Evolutionary conservation across 1,140 invertebrate genomes (phyloP).

Genomic region (Tetragnatha versicolor): DNA sequence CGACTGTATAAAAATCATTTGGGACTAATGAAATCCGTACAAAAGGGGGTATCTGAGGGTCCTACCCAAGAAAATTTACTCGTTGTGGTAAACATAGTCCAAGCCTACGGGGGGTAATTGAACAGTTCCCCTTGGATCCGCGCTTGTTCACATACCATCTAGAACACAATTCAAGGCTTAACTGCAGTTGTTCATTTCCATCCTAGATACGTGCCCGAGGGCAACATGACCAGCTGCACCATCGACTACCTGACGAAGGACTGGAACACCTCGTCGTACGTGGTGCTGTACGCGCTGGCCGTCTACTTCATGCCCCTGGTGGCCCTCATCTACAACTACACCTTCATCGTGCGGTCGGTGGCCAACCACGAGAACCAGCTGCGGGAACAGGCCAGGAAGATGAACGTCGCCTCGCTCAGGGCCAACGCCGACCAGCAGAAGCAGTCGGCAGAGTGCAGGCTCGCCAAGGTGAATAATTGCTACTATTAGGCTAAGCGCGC

Average conservation of each 20-base stretch:
- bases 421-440: slow-evolving; percentile 72
- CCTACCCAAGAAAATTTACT: too few species aligned
- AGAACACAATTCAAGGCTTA: too few species aligned
- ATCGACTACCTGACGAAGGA: slow-evolving; percentile 80
- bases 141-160: too few species aligned
- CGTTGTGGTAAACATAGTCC: too few species aligned
- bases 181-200: too few species aligned
- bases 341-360: slow-evolving; percentile 80
- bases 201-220: slow-evolving; percentile 83
- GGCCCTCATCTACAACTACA: slow-evolving; percentile 79
- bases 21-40: too few species aligned
- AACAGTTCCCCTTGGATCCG: too few species aligned
- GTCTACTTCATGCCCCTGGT: slow-evolving; percentile 76
- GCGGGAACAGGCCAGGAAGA: slow-evolving; percentile 84
- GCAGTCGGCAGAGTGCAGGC: slow-evolving; percentile 76
- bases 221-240: slow-evolving; percentile 84
- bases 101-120: too few species aligned
- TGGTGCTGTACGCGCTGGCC: slow-evolving; percentile 74
- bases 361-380: slow-evolving; percentile 82
- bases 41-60: too few species aligned
- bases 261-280: slow-evolving; percentile 71
- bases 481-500: too few species aligned
- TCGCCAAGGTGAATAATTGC: slow-evolving; percentile 75
- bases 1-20: too few species aligned
- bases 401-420: slow-evolving; percentile 81